Conservation (phyloP, 2,797 vertebrate species). For the Artibeus lituratus region DNA sequence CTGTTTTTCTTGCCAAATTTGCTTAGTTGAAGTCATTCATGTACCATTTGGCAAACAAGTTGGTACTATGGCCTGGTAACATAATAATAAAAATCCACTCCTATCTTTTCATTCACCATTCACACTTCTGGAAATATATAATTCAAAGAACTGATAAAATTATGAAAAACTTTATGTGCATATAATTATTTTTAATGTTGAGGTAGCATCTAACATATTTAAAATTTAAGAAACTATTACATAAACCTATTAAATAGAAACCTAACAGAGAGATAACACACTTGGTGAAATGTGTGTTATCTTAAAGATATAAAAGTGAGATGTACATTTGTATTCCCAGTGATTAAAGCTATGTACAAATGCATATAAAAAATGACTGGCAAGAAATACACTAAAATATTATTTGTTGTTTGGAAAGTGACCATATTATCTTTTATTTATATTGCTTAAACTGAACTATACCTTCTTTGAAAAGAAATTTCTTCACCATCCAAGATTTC, state of each 20-base stretch:
- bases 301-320: neutral
- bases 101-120: neutral
- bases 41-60: neutral
- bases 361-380: neutral
- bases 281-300: neutral
- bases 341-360: neutral
- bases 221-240: neutral
- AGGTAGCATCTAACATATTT: neutral
- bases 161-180: neutral
- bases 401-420: neutral
- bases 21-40: neutral
- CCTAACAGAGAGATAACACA: neutral
- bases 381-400: constrained; percentile 2
- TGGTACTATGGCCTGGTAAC: neutral
- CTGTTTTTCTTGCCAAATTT: neutral
- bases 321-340: neutral
- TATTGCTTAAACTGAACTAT: neutral
- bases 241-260: neutral
- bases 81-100: neutral
- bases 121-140: neutral
- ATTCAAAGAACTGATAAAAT: neutral
- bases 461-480: neutral
- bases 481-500: neutral
- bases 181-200: neutral
- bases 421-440: neutral